Conservation (phyloP, 2,888 invertebrate species). For the Drosophila tripunctata region DNA sequence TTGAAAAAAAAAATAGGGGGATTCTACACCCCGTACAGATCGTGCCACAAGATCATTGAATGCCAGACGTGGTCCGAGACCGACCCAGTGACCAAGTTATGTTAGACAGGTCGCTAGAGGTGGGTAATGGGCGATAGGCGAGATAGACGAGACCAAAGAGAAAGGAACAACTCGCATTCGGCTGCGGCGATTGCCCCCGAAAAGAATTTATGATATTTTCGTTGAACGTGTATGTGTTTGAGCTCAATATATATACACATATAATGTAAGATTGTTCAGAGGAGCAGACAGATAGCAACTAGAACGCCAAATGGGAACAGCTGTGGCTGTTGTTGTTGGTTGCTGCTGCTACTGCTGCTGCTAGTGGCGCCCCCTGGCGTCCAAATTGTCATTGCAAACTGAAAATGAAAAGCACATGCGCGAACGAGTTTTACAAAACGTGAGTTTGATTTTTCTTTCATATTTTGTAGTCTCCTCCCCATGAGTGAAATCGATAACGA, state of each 20-base stretch:
- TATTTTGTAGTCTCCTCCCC: constrained; percentile 21
- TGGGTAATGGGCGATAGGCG: constrained; percentile 22
- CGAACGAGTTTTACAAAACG: constrained; percentile 63
- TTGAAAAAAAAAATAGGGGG: background rate
- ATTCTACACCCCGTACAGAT: no score
- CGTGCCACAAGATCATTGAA: constrained; percentile 53
- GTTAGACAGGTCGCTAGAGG: constrained; percentile 48
- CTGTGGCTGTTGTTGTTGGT: constrained; percentile 24
- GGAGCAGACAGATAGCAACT: constrained; percentile 47
- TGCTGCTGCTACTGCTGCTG: background rate
- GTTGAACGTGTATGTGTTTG: constrained; percentile 21
- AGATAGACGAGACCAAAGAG: constrained; percentile 43
- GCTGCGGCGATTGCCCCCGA: constrained; percentile 55
- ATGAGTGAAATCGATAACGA: constrained; percentile 72
- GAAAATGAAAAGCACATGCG: constrained; percentile 73
- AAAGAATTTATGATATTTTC: constrained; percentile 73
- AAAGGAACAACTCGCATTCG: constrained; percentile 66
- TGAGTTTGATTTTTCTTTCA: constrained; percentile 36
- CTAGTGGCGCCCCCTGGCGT: constrained; percentile 53
- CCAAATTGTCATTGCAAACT: constrained; percentile 65
- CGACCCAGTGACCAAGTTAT: constrained; percentile 79
- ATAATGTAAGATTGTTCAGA: constrained; percentile 48
- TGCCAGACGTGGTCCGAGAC: constrained; percentile 52
- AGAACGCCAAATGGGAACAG: constrained; percentile 63
- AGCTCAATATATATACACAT: constrained; percentile 41